Percentiles rank a stretch among this genome's conserved stretches.
phyloP scores from a whole-genome alignment of 2,888 invertebrate species.

The Heteropelma amictum region DNA sequence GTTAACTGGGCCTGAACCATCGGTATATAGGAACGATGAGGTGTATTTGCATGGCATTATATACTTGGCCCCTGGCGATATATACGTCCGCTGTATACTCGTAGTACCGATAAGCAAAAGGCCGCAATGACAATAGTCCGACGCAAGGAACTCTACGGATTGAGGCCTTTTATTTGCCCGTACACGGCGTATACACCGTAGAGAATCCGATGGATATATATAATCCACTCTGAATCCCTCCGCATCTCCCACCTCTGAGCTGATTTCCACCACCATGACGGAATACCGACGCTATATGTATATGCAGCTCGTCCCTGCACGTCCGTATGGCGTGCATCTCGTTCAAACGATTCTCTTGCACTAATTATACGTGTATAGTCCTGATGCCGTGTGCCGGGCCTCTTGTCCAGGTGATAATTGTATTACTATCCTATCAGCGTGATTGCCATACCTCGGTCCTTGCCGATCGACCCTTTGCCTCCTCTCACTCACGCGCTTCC shows the following conservation, averaged over 20 bases:
- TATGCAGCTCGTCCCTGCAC: background rate
- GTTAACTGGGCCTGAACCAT: conserved; percentile 50
- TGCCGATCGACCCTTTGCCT: conserved; percentile 44
- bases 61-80: conserved; percentile 67
- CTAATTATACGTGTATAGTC: conserved; percentile 73
- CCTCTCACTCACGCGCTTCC: background rate
- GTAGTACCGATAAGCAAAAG: too few species aligned
- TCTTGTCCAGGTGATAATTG: conserved; percentile 75
- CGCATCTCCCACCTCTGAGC: conserved; percentile 11
- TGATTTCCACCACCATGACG: conserved; percentile 10
- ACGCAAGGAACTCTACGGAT: too few species aligned
- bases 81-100: conserved; percentile 35
- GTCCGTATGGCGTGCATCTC: conserved; percentile 35
- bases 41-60: conserved; percentile 75
- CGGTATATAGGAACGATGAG: conserved; percentile 73
- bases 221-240: background rate
- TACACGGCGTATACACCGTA: too few species aligned
- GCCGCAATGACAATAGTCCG: too few species aligned
- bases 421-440: conserved; percentile 76
- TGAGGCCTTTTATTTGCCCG: conserved; percentile 2
- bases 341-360: conserved; percentile 66
- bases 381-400: conserved; percentile 67
- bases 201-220: too few species aligned
- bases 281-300: conserved; percentile 26
- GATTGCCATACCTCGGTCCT: conserved; percentile 74